Percentiles rank a stretch among this genome's conserved stretches.
Conservation (phyloP, 2,888 invertebrate genomes). For the Eupeodes latifasciatus region DNA sequence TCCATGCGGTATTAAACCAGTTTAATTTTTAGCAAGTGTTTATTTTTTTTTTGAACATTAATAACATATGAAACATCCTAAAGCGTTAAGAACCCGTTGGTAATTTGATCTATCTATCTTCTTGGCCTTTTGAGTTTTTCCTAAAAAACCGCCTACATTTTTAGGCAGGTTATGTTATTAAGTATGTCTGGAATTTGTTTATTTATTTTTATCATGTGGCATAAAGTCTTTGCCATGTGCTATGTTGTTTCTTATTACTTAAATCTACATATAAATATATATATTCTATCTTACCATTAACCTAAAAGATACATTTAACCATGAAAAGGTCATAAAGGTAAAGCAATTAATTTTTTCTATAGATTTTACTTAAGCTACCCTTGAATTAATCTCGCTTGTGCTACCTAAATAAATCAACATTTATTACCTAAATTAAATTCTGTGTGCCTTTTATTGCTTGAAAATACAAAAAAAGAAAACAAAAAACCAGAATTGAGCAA, state of each 20-base stretch:
- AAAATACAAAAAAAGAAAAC: neutral
- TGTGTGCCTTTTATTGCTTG: neutral
- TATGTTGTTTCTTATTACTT: neutral
- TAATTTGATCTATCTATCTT: neutral
- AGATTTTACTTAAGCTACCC: neutral
- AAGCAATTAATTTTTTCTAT: neutral
- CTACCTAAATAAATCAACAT: neutral
- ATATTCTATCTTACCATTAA: too few relatives aligned
- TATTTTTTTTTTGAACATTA: too few relatives aligned
- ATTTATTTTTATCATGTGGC: neutral
- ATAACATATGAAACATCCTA: neutral
- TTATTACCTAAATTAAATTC: neutral
- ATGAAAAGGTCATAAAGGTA: neutral
- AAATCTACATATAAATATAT: too few relatives aligned
- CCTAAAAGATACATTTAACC: too few relatives aligned
- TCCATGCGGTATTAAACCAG: constrained; percentile 33
- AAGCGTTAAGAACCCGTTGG: constrained; percentile 3
- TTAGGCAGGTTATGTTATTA: too few relatives aligned
- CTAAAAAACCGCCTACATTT: neutral
- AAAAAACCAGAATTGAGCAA: neutral
- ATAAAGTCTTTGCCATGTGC: neutral
- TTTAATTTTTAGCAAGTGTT: constrained; percentile 11
- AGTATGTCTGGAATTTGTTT: neutral
- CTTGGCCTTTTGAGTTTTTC: neutral
- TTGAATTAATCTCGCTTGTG: too few relatives aligned